These are phyloP conservation scores for Eilema sororculum DNA, from an alignment of 2,888 invertebrate genomes.

Conservation along the genomic window DNA sequence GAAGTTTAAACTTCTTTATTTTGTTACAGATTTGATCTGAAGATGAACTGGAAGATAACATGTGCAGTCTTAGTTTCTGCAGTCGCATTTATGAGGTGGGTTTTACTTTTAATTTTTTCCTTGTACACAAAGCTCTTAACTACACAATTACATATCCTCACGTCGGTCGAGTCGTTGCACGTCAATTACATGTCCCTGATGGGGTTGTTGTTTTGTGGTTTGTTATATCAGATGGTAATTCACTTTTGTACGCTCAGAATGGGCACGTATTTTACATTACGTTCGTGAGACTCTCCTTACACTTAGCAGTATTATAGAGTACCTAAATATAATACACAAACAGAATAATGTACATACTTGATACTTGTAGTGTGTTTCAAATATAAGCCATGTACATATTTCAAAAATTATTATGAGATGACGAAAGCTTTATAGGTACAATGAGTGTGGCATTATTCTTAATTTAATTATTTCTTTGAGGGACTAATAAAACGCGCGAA, in stretches of 20 bases:
- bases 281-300: not conserved
- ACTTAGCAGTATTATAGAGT: not conserved
- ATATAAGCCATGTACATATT: not conserved
- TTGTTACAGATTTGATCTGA: conserved; percentile 51
- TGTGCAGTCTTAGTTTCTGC: conserved; percentile 15
- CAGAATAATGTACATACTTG: not conserved
- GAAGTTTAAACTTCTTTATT: conserved; percentile 39
- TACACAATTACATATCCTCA: conserved; percentile 29
- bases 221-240: conserved; percentile 16
- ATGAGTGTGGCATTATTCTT: not conserved
- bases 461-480: too few relatives aligned
- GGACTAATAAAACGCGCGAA: too few relatives aligned
- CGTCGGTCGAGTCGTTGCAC: conserved; percentile 25
- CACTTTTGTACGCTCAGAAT: not conserved
- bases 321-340: not conserved
- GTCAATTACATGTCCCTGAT: conserved; percentile 32
- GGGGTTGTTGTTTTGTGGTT: conserved; percentile 14
- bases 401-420: not conserved
- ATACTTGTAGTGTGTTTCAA: not conserved
- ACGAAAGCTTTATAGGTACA: not conserved
- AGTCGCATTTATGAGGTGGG: conserved; percentile 30
- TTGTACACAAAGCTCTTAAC: conserved; percentile 5
- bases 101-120: conserved; percentile 25
- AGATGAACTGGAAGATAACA: conserved; percentile 24
- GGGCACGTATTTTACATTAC: not conserved